A percentile compares a stretch with the other conserved stretches of the same genome.
Evolutionary conservation across 2,888 invertebrate species (phyloP).

Genomic region (Cancer borealis): DNA sequence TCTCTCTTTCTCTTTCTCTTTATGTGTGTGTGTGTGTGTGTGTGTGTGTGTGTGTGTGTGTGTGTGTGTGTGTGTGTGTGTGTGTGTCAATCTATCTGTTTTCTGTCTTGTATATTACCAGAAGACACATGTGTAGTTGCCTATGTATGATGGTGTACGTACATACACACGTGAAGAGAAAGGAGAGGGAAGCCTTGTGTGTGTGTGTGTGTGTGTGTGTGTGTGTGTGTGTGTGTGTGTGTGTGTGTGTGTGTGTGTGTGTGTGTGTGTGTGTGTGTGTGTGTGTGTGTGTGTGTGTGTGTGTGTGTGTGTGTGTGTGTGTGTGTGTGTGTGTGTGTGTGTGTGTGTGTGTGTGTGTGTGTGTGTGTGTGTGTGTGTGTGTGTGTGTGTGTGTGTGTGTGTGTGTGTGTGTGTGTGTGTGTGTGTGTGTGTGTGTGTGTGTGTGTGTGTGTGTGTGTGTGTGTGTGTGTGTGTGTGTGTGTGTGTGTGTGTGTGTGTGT

Average conservation of each 20-base stretch:
- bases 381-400: too few species aligned
- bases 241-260: slow-evolving; percentile 9
- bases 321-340: neutral
- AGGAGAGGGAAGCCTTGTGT: neutral
- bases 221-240: slow-evolving; percentile 21
- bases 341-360: neutral
- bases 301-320: neutral
- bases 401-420: neutral
- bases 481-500: neutral
- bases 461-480: neutral
- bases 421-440: neutral
- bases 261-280: neutral
- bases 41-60: too few species aligned
- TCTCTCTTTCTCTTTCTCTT: neutral
- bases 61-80: neutral
- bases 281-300: too few species aligned
- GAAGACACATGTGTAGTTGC: neutral
- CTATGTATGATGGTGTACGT: neutral
- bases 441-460: too few species aligned
- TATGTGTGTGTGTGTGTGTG: neutral
- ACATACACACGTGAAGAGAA: neutral
- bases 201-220: slow-evolving; percentile 32
- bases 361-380: slow-evolving; percentile 2
- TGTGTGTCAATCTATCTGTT: neutral
- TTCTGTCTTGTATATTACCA: neutral